phyloP scores from a whole-genome alignment of 2,113 vertebrate genomes.

The Vidua chalybeata region DNA sequence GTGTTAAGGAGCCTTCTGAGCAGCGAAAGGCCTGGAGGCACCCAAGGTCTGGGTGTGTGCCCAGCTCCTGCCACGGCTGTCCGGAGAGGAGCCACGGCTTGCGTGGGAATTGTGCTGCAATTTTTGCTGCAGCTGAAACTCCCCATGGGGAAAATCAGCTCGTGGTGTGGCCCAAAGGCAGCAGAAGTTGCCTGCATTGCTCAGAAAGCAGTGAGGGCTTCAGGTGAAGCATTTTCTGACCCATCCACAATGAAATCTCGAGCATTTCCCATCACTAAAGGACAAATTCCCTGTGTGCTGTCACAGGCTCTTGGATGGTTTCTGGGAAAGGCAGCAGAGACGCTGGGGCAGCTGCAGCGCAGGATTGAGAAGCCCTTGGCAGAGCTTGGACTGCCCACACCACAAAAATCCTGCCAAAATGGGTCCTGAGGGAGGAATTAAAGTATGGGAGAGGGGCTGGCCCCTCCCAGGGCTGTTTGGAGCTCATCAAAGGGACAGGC shows the following conservation, averaged over 20 bases:
- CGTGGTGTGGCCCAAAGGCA: fast-evolving
- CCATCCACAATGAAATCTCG: fast-evolving
- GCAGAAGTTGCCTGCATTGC: neutral
- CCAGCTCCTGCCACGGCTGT: neutral
- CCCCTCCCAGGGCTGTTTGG: neutral
- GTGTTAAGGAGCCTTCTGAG: neutral
- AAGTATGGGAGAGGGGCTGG: neutral
- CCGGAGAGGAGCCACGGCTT: neutral
- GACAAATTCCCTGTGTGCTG: neutral
- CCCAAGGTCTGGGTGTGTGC: fast-evolving
- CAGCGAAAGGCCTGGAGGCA: neutral
- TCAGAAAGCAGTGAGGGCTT: neutral
- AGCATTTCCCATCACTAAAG: neutral
- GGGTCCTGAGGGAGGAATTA: neutral
- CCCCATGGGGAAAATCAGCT: neutral
- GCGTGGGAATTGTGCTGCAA: neutral
- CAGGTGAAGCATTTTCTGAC: neutral
- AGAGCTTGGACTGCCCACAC: neutral
- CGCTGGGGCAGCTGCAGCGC: neutral
- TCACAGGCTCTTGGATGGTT: neutral
- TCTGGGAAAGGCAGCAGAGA: neutral
- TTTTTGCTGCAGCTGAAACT: neutral
- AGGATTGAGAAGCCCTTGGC: neutral
- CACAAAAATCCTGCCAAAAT: neutral
- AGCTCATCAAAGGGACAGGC: neutral